Evolutionary conservation across 2,113 vertebrate species (phyloP).

Genomic region (Eurystomus gularis): DNA sequence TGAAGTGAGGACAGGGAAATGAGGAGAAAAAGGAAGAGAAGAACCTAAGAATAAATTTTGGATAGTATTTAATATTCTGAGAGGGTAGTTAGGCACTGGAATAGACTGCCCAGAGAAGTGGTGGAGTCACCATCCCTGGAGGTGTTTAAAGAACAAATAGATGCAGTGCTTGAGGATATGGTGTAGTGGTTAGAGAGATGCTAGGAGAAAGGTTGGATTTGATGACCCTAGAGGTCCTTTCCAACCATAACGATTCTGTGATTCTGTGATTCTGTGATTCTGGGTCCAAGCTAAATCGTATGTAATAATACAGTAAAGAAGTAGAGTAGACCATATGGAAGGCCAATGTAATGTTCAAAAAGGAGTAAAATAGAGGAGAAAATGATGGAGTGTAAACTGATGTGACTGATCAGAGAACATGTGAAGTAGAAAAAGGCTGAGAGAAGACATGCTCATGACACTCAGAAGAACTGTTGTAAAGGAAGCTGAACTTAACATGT

Average conservation of each 20-base stretch:
- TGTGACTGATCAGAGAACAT: rapidly evolving
- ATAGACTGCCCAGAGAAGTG: too few relatives aligned
- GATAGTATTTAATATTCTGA: background rate
- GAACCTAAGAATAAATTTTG: background rate
- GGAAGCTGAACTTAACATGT: background rate
- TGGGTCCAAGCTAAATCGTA: background rate
- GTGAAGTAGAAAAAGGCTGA: background rate
- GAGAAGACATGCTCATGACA: background rate
- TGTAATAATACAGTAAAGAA: background rate
- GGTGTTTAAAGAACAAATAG: too few relatives aligned
- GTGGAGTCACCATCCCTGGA: too few relatives aligned
- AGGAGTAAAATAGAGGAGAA: background rate
- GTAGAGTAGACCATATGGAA: background rate
- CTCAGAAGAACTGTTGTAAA: background rate
- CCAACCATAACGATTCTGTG: too few relatives aligned
- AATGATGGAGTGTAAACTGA: background rate
- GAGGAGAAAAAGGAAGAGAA: background rate
- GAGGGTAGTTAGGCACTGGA: too few relatives aligned
- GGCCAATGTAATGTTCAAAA: background rate
- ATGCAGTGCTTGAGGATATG: too few relatives aligned
- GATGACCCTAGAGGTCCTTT: too few relatives aligned
- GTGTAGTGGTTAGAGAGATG: too few relatives aligned
- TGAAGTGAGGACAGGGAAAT: background rate
- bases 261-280: too few relatives aligned
- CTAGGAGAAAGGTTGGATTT: too few relatives aligned